phyloP scores from a whole-genome alignment of 2,888 invertebrate genomes.

The Sycophila texana region DNA sequence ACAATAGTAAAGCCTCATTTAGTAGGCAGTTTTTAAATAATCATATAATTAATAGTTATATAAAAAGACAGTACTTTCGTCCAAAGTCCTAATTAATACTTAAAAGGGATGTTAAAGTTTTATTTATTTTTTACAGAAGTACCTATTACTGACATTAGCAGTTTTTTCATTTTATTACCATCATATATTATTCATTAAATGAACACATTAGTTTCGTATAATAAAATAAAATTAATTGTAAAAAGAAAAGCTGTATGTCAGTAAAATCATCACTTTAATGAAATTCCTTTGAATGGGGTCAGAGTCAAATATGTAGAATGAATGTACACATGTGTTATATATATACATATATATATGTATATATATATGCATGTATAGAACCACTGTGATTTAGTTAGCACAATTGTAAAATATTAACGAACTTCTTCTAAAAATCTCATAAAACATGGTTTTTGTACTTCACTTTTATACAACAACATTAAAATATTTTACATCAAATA shows the following conservation, averaged over 20 bases:
- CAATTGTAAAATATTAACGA: constrained; percentile 36
- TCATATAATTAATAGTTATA: constrained; percentile 13
- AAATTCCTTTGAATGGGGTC: constrained; percentile 23
- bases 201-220: too few relatives aligned
- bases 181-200: too few relatives aligned
- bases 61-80: constrained; percentile 35
- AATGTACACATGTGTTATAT: constrained; percentile 6
- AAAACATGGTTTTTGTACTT: constrained; percentile 37
- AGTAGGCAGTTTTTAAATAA: constrained; percentile 10
- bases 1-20: constrained; percentile 11
- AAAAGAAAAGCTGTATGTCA: too few relatives aligned
- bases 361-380: constrained; percentile 19
- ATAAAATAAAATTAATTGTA: too few relatives aligned
- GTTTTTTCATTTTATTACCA: too few relatives aligned
- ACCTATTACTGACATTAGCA: too few relatives aligned
- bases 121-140: too few relatives aligned
- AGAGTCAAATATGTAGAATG: constrained; percentile 16
- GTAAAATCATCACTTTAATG: constrained; percentile 22
- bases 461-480: constrained; percentile 18
- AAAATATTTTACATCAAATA: constrained; percentile 9
- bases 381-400: constrained; percentile 49
- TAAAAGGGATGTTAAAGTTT: neutral
- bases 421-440: constrained; percentile 39
- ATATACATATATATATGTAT: constrained; percentile 6
- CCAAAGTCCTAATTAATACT: constrained; percentile 29